phyloP scores from a whole-genome alignment of 2,888 invertebrate genomes.

The Drosophila niveifrons region DNA sequence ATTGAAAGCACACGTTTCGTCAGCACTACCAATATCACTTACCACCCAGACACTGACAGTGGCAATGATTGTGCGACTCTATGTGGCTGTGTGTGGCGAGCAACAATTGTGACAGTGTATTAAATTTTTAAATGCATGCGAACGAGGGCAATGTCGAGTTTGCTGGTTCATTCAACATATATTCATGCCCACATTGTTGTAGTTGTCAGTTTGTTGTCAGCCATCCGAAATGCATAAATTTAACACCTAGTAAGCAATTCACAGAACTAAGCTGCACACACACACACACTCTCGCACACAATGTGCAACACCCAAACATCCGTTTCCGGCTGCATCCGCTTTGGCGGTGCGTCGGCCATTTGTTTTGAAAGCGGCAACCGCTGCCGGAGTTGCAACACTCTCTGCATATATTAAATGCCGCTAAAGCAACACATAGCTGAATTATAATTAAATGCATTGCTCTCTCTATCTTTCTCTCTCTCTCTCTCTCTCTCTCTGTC shows the following conservation, averaged over 20 bases:
- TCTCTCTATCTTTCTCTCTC: no score
- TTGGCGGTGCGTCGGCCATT: constrained; percentile 66
- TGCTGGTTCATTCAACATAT: constrained; percentile 41
- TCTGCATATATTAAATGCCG: constrained; percentile 76
- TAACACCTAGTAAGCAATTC: constrained; percentile 77
- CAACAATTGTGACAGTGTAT: constrained; percentile 42
- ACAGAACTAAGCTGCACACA: constrained; percentile 54
- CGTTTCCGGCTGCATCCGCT: constrained; percentile 77
- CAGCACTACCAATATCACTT: constrained; percentile 50
- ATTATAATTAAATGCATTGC: constrained; percentile 66
- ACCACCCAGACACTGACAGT: constrained; percentile 8
- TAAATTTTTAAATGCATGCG: constrained; percentile 67
- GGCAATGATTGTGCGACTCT: constrained; percentile 1
- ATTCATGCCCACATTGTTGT: constrained; percentile 64
- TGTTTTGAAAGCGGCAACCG: constrained; percentile 71
- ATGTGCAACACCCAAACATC: constrained; percentile 80
- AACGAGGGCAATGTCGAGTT: not conserved
- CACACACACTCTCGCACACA: constrained; percentile 45
- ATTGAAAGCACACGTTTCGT: constrained; percentile 76
- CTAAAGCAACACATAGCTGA: constrained; percentile 53
- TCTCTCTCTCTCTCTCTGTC: no score
- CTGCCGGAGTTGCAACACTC: constrained; percentile 65
- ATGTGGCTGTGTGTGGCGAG: constrained; percentile 4
- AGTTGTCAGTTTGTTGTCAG: constrained; percentile 65
- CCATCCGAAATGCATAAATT: constrained; percentile 81